Evolutionary conservation across 2,113 vertebrate species (phyloP), one percentile per base, ranked within the genome.

Genomic region (Gopherus evgoodei): DNA sequence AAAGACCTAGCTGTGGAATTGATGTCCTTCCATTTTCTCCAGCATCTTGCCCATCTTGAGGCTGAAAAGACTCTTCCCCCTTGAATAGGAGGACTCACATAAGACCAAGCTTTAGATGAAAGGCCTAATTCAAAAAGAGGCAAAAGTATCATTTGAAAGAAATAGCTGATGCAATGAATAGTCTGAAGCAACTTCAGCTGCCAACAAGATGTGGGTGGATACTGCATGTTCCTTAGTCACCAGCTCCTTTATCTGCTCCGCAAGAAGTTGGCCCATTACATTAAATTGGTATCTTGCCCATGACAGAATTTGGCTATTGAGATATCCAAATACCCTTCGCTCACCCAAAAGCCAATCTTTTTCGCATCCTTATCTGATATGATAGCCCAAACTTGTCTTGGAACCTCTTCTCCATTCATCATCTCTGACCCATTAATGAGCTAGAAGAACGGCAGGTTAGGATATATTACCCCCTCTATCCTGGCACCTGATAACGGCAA

Each of bases 311-410:
- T 65, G 59, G 29, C 13, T 24, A 59, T 9, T 3, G 24, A 25
- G 9, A 10, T 59, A 59, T 4, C 57, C 27, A 59, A 27, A 25
- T 59, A 59, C 25, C 57, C 5, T 72, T 88, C 90, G 62, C 79
- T 90, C 9, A 0, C 38, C 83, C 83, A 89, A 84, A 47, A 14
- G 86, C 87, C 91, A 90, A 2, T 69, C 11, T 90, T 27, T 11
- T 35, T 29, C 2, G 76, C 38, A 65, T n/a, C 86, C 95, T 49
- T 27, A 21, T 25, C 82, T 27, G 0, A 0, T 54, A 35, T 4
- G 65, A 62, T 29, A 29, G 11, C 27, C 57, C 27, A 59, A 59
- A 59, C 27, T 59, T 59, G 57, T 59, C 57, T 29, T 29, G 21
- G 57, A 59, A 59, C 57, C 57, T 29, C 57, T 57, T 25, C 56